phyloP scores from a whole-genome alignment of 1,140 invertebrate species.

The Amphibalanus amphitrite region DNA sequence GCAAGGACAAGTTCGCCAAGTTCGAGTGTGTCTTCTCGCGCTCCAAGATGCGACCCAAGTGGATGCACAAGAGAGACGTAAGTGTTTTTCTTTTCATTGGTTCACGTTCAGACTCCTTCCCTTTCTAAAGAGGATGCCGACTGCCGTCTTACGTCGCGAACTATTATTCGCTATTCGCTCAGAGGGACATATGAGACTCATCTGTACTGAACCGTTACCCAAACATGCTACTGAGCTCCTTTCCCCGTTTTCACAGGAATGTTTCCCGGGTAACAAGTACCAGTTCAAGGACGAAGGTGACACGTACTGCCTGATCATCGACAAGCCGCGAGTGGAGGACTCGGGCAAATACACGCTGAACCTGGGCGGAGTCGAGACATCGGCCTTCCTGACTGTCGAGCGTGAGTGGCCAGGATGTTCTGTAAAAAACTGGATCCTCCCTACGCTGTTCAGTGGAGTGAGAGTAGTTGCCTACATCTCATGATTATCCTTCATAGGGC shows the following conservation, averaged over 20 bases:
- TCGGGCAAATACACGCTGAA: conserved; percentile 93
- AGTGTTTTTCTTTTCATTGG: conserved; percentile 36
- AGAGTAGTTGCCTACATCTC: too few relatives aligned
- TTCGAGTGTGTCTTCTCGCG: conserved; percentile 83
- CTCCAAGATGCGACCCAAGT: conserved; percentile 76
- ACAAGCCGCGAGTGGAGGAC: conserved; percentile 83
- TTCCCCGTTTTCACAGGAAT: conserved; percentile 60
- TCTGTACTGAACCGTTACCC: too few relatives aligned
- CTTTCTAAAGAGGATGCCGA: too few relatives aligned
- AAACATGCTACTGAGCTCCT: too few relatives aligned
- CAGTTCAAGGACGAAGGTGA: conserved; percentile 84
- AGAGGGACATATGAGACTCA: too few relatives aligned
- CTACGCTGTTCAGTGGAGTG: too few relatives aligned
- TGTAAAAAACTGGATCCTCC: too few relatives aligned
- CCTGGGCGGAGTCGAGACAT: conserved; percentile 70
- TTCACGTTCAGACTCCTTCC: too few relatives aligned
- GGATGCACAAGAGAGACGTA: conserved; percentile 82
- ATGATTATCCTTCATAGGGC: too few relatives aligned
- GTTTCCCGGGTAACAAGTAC: conserved; percentile 78
- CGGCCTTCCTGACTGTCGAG: conserved; percentile 89
- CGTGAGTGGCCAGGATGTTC: conserved; percentile 33
- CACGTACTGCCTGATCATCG: conserved; percentile 72
- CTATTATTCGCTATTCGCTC: too few relatives aligned
- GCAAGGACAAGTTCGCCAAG: conserved; percentile 83
- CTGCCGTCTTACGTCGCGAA: too few relatives aligned